Conservation (phyloP, 1,140 invertebrate genomes). For the Microplitis mediator region DNA sequence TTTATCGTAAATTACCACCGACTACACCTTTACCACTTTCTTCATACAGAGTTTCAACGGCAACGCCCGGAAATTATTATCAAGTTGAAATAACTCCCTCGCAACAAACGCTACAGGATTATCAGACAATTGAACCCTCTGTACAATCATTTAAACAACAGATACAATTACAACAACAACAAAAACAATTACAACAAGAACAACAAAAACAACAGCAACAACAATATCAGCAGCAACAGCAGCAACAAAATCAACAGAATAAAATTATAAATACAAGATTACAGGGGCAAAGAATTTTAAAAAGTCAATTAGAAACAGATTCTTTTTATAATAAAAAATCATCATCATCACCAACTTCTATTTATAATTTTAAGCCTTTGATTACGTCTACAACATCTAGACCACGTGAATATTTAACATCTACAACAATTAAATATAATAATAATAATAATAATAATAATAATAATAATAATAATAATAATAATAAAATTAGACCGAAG, state of each 20-base stretch:
- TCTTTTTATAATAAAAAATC: constrained; percentile 50
- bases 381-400: constrained; percentile 45
- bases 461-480: constrained; percentile 33
- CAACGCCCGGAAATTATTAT: constrained; percentile 41
- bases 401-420: constrained; percentile 40
- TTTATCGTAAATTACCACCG: no score
- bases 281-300: constrained; percentile 41
- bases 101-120: constrained; percentile 40
- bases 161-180: constrained; percentile 36
- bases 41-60: no score
- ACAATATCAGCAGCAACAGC: constrained; percentile 36
- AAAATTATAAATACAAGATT: constrained; percentile 31
- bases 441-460: constrained; percentile 31
- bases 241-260: constrained; percentile 9
- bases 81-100: constrained; percentile 30
- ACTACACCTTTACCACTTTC: no score
- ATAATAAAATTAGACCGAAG: constrained; percentile 53
- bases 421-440: constrained; percentile 34
- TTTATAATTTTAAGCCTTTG: constrained; percentile 34
- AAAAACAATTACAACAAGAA: constrained; percentile 33
- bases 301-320: constrained; percentile 42
- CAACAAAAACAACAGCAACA: constrained; percentile 30
- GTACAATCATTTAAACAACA: constrained; percentile 45
- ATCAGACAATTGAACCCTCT: constrained; percentile 47
- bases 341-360: constrained; percentile 52